Base-by-base conservation (phyloP, 2,888 invertebrate species). In the Microchrysa polita region DNA sequence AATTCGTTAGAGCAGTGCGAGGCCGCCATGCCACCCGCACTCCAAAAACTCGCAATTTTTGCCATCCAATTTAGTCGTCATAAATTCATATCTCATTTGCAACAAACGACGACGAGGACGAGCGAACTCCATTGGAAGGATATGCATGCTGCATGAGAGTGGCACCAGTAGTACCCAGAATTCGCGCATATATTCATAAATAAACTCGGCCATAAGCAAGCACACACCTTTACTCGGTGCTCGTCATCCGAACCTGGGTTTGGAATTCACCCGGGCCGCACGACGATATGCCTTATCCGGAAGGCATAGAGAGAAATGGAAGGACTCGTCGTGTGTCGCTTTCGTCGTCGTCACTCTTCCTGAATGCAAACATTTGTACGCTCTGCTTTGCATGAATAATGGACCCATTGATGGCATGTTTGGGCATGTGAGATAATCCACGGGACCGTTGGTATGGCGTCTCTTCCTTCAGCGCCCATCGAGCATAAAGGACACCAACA, bases 321-420 rank as follows among this genome's bases (percentile, higher is more conserved):
- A 53, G 12, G 22, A 55, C n/a, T 10, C 16, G 10, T 18, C 18
- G 22, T 20, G 22, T 10, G 22, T 22, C 53, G 52, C 69, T 27
- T 27, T 12, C 18, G 27, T 67, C 27, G 48, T 48, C 48, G 48
- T 48, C 48, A 48, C 48, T n/a, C 48, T 48, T 48, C 48, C 48
- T n/a, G 61, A 69, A 67, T 67, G 59, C 73, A 69, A 69, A 61
- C 69, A 61, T 69, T 69, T 52, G 74, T 67, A 69, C 61, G 74
- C 74, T 74, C 69, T 74, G 69, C 69, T 74, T 74, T 74, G 74
- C 74, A 74, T 74, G 74, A 74, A 74, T 74, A 74, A 74, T 74
- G 61, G 69, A 74, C 74, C 44, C 48, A 59, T 69, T 48, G 40
- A 69, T 53, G 74, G 69, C 69, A 74, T 74, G 74, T 74, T 74